phyloP scores from a whole-genome alignment of 2,888 invertebrate genomes.

The Chelonus formosanus region DNA sequence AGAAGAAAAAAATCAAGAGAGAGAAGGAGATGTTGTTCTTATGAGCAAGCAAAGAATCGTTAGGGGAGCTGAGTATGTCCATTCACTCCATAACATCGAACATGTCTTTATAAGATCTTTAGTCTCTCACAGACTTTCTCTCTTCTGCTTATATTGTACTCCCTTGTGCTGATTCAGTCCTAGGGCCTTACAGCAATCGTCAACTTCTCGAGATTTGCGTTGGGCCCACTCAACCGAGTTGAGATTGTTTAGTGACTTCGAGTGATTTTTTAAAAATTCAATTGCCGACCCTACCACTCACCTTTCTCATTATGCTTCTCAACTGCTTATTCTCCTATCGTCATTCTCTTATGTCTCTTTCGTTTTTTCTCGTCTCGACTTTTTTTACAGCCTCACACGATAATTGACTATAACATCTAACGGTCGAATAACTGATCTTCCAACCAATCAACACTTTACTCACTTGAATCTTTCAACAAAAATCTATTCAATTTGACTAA shows the following conservation, averaged over 20 bases:
- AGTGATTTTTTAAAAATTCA: conserved; percentile 52
- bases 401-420: not conserved
- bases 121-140: not conserved
- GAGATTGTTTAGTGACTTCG: conserved; percentile 59
- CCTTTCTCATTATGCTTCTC: conserved; percentile 9
- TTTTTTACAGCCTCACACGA: not conserved
- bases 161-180: conserved; percentile 41
- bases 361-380: conserved; percentile 39
- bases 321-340: conserved; percentile 29
- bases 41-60: no score
- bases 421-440: not conserved
- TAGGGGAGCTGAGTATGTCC: conserved; percentile 32
- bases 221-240: conserved; percentile 52
- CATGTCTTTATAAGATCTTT: conserved; percentile 30
- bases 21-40: no score
- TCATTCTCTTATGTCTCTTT: conserved; percentile 22
- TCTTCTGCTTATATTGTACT: conserved; percentile 18
- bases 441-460: not conserved
- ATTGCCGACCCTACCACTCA: conserved; percentile 36
- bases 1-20: no score
- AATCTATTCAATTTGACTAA: no score
- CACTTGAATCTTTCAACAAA: no score
- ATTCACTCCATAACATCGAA: conserved; percentile 47
- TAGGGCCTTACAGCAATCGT: conserved; percentile 34
- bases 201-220: conserved; percentile 38